Conservation (phyloP, 2,113 vertebrate genomes). For the Gambusia affinis region DNA sequence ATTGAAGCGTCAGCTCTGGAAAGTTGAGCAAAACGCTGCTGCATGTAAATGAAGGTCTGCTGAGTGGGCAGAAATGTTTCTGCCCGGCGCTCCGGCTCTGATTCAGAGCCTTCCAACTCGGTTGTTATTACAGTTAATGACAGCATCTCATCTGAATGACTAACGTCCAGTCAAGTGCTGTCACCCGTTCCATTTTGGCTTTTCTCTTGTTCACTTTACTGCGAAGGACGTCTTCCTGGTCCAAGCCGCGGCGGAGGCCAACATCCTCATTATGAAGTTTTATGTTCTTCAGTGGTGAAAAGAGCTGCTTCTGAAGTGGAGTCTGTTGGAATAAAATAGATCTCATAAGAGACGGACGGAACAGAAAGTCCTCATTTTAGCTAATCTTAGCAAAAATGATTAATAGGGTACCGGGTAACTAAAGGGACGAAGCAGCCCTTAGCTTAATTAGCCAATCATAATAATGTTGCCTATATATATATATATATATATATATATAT, state of each 20-base stretch:
- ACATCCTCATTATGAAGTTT: constrained; percentile 19
- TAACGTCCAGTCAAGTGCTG: constrained; percentile 52
- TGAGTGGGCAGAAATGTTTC: constrained; percentile 62
- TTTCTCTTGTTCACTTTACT: constrained; percentile 38
- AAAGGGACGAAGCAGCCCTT: constrained; percentile 80
- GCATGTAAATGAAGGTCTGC: constrained; percentile 34
- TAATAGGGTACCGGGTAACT: constrained; percentile 71
- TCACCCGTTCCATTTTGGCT: constrained; percentile 50
- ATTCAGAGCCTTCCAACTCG: constrained; percentile 71
- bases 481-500: too few species aligned
- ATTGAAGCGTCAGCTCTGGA: constrained; percentile 6
- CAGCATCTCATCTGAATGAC: constrained; percentile 65
- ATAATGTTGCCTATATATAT: constrained; percentile 68
- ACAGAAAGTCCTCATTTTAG: constrained; percentile 30
- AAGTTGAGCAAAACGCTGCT: constrained; percentile 49
- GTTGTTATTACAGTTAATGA: constrained; percentile 73
- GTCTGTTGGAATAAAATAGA: constrained; percentile 60
- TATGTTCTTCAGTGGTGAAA: constrained; percentile 45
- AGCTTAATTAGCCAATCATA: constrained; percentile 89
- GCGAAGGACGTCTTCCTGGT: constrained; percentile 61
- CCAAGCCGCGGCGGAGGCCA: constrained; percentile 7
- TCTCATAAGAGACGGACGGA: constrained; percentile 56
- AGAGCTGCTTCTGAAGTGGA: constrained; percentile 59
- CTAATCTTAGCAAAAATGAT: constrained; percentile 57
- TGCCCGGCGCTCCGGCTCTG: constrained; percentile 49